These are phyloP conservation scores for Bilobella aurantiaca DNA, from an alignment of 1,140 invertebrate species.

Conservation along the genomic window DNA sequence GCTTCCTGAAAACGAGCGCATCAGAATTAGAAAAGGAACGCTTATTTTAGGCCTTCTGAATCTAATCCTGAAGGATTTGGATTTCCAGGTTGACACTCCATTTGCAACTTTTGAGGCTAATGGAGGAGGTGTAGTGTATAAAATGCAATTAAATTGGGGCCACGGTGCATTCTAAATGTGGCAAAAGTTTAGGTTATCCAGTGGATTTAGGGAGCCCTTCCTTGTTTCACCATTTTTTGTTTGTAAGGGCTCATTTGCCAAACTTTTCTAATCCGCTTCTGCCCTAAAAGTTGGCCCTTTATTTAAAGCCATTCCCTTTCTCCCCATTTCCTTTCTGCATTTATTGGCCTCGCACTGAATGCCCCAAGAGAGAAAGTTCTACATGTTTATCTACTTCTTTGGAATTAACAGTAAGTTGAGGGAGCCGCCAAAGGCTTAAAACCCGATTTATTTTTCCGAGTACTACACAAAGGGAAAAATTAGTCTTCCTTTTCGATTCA, in stretches of 20 bases:
- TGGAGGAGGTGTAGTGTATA: too few relatives aligned
- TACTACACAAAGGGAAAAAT: too few relatives aligned
- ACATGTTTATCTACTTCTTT: conserved; percentile 27
- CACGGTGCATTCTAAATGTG: too few relatives aligned
- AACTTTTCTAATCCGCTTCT: background rate
- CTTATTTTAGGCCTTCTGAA: too few relatives aligned
- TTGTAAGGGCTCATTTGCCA: background rate
- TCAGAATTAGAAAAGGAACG: too few relatives aligned
- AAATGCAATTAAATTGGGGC: too few relatives aligned
- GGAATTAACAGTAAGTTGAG: conserved; percentile 33
- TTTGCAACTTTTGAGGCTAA: too few relatives aligned
- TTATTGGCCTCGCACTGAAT: background rate
- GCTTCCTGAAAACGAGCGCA: too few relatives aligned
- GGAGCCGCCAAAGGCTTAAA: conserved; percentile 31
- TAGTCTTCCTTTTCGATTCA: too few relatives aligned
- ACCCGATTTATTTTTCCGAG: conserved; percentile 28
- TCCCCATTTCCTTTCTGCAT: background rate
- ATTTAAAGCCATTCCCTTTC: background rate
- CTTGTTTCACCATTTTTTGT: background rate
- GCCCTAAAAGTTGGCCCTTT: background rate
- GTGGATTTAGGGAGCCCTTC: background rate
- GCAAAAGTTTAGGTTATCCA: too few relatives aligned
- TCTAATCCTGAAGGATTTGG: too few relatives aligned
- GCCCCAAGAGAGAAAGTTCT: conserved; percentile 22
- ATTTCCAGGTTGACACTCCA: too few relatives aligned